A percentile compares a stretch with the other conserved stretches of the same genome.
Conservation (phyloP, 2,888 invertebrate species). For the Temnothorax rugatulus region DNA sequence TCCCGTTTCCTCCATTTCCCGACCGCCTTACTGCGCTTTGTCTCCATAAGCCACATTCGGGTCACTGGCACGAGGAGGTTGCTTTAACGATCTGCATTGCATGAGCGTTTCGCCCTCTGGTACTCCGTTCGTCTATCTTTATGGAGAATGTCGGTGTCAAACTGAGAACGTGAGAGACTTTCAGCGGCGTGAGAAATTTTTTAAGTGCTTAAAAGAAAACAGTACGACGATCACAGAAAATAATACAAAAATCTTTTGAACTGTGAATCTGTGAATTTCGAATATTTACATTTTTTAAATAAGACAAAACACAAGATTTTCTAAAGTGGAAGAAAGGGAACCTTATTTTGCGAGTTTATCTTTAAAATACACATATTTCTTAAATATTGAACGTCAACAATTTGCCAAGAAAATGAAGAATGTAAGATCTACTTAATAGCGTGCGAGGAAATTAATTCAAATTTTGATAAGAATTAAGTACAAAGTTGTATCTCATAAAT, state of each 20-base stretch:
- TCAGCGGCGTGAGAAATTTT: neutral
- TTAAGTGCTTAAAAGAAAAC: neutral
- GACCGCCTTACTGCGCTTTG: slow-evolving; percentile 69
- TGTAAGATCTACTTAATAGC: neutral
- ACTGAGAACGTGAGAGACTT: slow-evolving; percentile 8
- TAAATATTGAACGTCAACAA: neutral
- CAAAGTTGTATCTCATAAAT: slow-evolving; percentile 15
- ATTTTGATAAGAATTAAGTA: slow-evolving; percentile 1
- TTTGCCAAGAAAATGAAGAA: neutral
- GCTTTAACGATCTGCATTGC: slow-evolving; percentile 81
- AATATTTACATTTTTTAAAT: neutral
- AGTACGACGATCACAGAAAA: too few relatives aligned
- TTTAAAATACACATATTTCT: neutral
- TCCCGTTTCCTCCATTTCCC: slow-evolving; percentile 63
- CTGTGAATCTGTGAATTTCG: neutral
- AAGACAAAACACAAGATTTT: neutral
- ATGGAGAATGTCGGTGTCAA: slow-evolving; percentile 18
- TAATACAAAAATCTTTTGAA: neutral
- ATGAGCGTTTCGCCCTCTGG: slow-evolving; percentile 73
- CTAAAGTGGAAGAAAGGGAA: neutral
- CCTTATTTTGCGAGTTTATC: neutral
- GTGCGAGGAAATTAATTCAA: neutral
- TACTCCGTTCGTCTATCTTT: slow-evolving; percentile 32
- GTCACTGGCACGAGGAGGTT: slow-evolving; percentile 76
- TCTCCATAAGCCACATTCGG: slow-evolving; percentile 77